Evolutionary conservation across 2,113 vertebrate species (phyloP).

Genomic region (Thunnus thynnus): DNA sequence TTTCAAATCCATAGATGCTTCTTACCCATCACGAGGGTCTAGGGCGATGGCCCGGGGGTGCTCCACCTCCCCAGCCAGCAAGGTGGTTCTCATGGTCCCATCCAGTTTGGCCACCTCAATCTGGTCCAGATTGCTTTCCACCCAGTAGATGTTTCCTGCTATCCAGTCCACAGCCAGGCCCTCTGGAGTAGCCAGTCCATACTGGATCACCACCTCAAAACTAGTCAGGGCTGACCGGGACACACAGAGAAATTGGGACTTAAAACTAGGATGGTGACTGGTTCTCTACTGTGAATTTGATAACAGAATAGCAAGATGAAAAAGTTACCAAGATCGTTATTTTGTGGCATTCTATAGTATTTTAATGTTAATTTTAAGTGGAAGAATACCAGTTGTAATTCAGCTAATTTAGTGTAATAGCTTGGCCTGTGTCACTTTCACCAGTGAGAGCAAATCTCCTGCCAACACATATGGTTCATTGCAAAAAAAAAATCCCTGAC

Average conservation of each 20-base stretch:
- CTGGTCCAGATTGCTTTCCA: conserved; percentile 99
- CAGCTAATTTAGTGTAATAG: background rate
- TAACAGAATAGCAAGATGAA: background rate
- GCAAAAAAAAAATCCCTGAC: conserved; percentile 1
- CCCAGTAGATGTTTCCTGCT: conserved; percentile 99
- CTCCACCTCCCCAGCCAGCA: conserved; percentile 96
- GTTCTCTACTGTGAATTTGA: background rate
- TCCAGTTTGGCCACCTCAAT: conserved; percentile 98
- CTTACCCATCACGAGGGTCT: conserved; percentile 94
- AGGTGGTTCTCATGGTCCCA: conserved; percentile 94
- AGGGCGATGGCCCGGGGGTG: conserved; percentile 96
- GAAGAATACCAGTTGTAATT: background rate
- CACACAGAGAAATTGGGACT: background rate
- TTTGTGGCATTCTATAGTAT: background rate
- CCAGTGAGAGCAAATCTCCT: background rate
- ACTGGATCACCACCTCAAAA: conserved; percentile 98
- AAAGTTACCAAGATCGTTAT: background rate
- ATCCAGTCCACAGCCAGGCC: conserved; percentile 98
- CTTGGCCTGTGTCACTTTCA: conserved; percentile 4
- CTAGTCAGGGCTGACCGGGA: conserved; percentile 85
- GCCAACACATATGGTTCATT: conserved; percentile 22
- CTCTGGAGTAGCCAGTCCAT: conserved; percentile 95
- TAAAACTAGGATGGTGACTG: background rate
- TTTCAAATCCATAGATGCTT: conserved; percentile 70
- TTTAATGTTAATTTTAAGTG: background rate